Base-by-base conservation (phyloP, 1,140 invertebrate genomes). In the Habropoda laboriosa region DNA sequence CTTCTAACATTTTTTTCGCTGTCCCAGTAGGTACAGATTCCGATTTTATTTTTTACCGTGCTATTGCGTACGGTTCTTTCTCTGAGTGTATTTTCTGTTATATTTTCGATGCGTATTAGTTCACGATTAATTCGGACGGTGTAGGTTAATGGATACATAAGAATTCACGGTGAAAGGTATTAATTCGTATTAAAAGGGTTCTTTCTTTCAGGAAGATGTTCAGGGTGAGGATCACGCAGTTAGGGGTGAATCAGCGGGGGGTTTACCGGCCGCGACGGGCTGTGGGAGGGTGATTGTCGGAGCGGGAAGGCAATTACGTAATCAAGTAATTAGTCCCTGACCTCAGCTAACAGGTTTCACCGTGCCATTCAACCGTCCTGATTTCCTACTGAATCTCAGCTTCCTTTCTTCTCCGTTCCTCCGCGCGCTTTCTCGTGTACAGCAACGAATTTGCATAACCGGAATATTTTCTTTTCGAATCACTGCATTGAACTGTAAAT, bases 311-410 rank as follows among this genome's bases (percentile, higher is more conserved):
- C 89, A 92, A 92, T 92, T 91, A 91, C 89, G 87, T 90, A 92
- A 92, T 92, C 91, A 89, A 92, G 88, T 92, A 91, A 92, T 92
- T 92, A 92, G 88, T 89, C 90, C 90, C 89, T 89, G 90, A 92
- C 89, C 90, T 89, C 79, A 84, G 90, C 76, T 91, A 92, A 91
- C 89, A 87, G 78, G 55, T 86, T 86, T 81, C 84, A 74, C 79
- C 78, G 76, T 87, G 75, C 57, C 70, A 80, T 80, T 86, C 80
- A 82, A 80, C 80, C 67, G 80, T 80, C 80, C 72, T 24, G 61
- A 86, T 82, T 86, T 82, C 74, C 83, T 68, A 64, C 53, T 30
- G 64, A 76, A 76, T 53, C 66, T 80, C 68, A 51, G 67, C 45
- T 47, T 51, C 81, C 42, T 51, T 73, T 79, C 38, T 42, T 67